Evolutionary conservation across 2,888 invertebrate genomes (phyloP).

Genomic region (Dysmachus trigonus): DNA sequence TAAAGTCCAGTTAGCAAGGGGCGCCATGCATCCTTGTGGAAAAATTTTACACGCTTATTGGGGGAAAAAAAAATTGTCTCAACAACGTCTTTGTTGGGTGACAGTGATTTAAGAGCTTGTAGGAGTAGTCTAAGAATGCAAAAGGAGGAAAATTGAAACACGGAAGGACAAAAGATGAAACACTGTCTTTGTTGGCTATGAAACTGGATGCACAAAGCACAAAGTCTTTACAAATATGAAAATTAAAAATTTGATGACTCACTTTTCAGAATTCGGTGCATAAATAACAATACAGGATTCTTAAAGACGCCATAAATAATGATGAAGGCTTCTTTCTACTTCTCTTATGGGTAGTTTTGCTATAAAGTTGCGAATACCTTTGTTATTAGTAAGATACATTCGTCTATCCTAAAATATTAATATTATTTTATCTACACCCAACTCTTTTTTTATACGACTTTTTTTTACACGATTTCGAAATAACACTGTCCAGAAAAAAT

Average conservation of each 20-base stretch:
- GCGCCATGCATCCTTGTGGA: neutral
- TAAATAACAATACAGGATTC: too few relatives aligned
- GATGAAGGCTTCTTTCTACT: too few relatives aligned
- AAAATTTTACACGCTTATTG: neutral
- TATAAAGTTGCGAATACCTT: too few relatives aligned
- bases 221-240: neutral
- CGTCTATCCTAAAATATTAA: too few relatives aligned
- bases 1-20: neutral
- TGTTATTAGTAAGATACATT: too few relatives aligned
- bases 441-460: too few relatives aligned
- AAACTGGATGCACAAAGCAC: neutral
- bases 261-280: neutral
- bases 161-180: neutral
- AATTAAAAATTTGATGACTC: neutral
- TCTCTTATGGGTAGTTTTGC: too few relatives aligned
- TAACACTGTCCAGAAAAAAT: too few relatives aligned
- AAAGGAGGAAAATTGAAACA: neutral
- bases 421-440: too few relatives aligned
- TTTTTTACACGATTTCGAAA: too few relatives aligned
- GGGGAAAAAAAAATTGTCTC: neutral
- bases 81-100: neutral
- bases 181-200: neutral
- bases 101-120: neutral
- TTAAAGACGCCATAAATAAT: too few relatives aligned
- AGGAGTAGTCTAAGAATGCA: neutral